Evolutionary conservation across 1,140 invertebrate genomes (phyloP).

Genomic region (Brachystomella parvula): DNA sequence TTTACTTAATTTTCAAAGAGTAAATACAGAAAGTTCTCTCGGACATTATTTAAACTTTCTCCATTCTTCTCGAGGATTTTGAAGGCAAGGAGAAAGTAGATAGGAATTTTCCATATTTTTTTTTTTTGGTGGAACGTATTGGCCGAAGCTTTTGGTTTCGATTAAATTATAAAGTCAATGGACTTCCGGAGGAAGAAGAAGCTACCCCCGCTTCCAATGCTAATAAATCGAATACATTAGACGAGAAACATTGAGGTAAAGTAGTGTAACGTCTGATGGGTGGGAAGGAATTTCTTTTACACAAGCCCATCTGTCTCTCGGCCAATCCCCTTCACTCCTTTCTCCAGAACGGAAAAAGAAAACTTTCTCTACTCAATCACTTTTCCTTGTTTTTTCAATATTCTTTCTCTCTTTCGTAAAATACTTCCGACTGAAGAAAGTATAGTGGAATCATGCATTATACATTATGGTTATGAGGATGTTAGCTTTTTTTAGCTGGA

Average conservation of each 20-base stretch:
- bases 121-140: too few relatives aligned
- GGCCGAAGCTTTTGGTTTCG: conserved; percentile 1
- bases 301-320: background rate
- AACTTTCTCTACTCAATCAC: background rate
- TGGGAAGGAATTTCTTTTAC: background rate
- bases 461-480: too few relatives aligned
- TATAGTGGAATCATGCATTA: background rate
- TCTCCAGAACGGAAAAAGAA: background rate
- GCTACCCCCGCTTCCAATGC: background rate
- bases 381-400: conserved; percentile 10
- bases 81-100: too few relatives aligned
- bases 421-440: too few relatives aligned
- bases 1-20: too few relatives aligned
- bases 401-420: background rate
- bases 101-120: too few relatives aligned
- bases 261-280: too few relatives aligned
- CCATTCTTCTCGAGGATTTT: too few relatives aligned
- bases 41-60: too few relatives aligned
- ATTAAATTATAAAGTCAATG: conserved; percentile 19
- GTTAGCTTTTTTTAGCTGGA: background rate
- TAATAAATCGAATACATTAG: conserved; percentile 18
- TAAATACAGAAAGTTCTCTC: too few relatives aligned
- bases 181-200: conserved; percentile 9
- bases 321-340: background rate
- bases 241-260: conserved; percentile 4